phyloP scores from a whole-genome alignment of 1,140 invertebrate genomes.

The Sycophaga agraensis region DNA sequence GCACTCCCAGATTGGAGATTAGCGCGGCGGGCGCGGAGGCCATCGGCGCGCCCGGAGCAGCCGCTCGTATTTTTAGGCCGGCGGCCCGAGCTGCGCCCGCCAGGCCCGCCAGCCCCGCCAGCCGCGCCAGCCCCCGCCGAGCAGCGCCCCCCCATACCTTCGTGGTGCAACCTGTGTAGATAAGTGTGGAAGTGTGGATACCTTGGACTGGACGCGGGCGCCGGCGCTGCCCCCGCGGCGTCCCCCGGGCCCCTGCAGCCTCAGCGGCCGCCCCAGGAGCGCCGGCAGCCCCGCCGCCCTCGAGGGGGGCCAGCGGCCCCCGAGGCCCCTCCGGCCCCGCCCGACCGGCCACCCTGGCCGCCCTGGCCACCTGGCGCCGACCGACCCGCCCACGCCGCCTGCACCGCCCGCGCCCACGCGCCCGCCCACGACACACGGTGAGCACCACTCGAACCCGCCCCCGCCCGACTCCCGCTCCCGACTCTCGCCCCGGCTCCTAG shows the following conservation, averaged over 20 bases:
- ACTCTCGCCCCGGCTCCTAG: neutral
- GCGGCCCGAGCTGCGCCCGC: too few species aligned
- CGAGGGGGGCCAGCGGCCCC: neutral
- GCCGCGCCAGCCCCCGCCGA: too few species aligned
- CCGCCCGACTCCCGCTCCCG: neutral
- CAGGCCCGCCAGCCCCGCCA: too few species aligned
- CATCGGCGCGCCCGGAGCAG: too few species aligned
- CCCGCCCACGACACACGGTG: constrained; percentile 57
- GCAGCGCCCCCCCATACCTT: neutral
- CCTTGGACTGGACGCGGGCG: constrained; percentile 56
- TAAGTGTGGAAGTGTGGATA: constrained; percentile 54
- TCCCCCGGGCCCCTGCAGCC: constrained; percentile 53
- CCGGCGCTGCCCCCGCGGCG: constrained; percentile 59
- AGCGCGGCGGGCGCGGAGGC: too few species aligned
- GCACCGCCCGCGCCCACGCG: constrained; percentile 54
- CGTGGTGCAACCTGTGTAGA: constrained; percentile 43
- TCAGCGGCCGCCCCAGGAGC: constrained; percentile 34
- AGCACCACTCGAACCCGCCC: constrained; percentile 24
- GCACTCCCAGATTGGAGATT: too few species aligned
- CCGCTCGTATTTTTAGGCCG: too few species aligned
- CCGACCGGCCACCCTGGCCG: neutral
- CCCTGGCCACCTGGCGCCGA: constrained; percentile 4
- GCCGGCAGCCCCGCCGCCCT: constrained; percentile 35
- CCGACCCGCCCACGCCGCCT: constrained; percentile 33
- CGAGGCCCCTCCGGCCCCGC: neutral